Base-by-base conservation (phyloP, 2,113 vertebrate species). In the Rhea americana region DNA sequence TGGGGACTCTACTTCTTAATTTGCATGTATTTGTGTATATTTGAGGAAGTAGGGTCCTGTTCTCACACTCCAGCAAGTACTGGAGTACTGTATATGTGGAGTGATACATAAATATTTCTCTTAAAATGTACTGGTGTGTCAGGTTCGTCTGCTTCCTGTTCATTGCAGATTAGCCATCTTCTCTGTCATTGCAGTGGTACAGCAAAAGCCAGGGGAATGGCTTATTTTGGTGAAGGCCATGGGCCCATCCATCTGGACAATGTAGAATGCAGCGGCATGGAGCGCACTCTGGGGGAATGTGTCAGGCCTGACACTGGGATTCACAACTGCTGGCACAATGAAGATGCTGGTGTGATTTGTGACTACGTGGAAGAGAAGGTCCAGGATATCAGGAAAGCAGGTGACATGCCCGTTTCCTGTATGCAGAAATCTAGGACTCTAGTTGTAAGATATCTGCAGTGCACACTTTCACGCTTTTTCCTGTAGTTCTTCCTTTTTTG, bases 191-290 rank as follows among this genome's bases (percentile, higher is more conserved):
- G 70, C 97, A 99, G 99, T 17, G 98, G 98, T 14, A 92, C 91
- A 71, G 98, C 98, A 75, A 98, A 98, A 92, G 98, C 98, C 3
- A 96, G 96, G 16, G 97, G 97, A n/a, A 97, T 97, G 76, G 96
- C 97, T 53, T 98, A 98, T 82, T 98, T 98, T 78, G 98, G 98
- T 0, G 98, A 98, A 95, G 98, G 98, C 7, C 98, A 97, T 7
- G 98, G 98, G 13, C 98, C 98, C 45, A 97, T 98, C 89, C 98
- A 99, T 94, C 96, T 99, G 93, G 96, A 98, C 94, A 97, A 97
- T 14, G n/a, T 99, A 81, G 98, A 98, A 91, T 99, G 99, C 97
- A 98, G 97, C 3, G 99, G 99, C 63, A 97, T 96, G 6, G 99
- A 99, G 96, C 97, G 28, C 24, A 43, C 77, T 12, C 61, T 98